Percentiles rank a stretch among this genome's conserved stretches.
Conservation (phyloP, 1,140 invertebrate species). For the Papilio aristodemus region DNA sequence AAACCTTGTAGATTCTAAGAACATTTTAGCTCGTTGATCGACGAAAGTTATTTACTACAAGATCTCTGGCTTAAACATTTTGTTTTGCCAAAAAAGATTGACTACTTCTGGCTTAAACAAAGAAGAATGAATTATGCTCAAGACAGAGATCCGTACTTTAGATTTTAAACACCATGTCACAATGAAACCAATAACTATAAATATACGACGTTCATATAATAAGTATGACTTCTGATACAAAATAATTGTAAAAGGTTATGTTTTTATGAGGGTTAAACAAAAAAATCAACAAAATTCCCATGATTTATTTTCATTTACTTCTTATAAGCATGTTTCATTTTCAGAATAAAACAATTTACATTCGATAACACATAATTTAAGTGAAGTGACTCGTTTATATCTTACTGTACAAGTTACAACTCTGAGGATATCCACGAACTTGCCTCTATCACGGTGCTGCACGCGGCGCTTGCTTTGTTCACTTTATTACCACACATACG, state of each 20-base stretch:
- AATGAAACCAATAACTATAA: no score
- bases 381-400: slow-evolving; percentile 71
- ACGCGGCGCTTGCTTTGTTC: slow-evolving; percentile 35
- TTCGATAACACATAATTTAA: slow-evolving; percentile 78
- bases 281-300: slow-evolving; percentile 73
- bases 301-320: slow-evolving; percentile 79
- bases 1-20: neutral
- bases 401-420: slow-evolving; percentile 63
- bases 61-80: no score
- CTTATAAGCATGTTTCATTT: slow-evolving; percentile 78
- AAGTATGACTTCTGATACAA: no score
- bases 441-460: slow-evolving; percentile 47
- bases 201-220: no score
- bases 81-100: no score
- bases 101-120: no score
- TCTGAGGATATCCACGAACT: slow-evolving; percentile 41
- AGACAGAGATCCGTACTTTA: no score
- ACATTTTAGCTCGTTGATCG: no score
- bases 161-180: no score
- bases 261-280: slow-evolving; percentile 42
- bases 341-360: slow-evolving; percentile 78
- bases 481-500: slow-evolving; percentile 40
- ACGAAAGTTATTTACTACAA: no score
- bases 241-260: slow-evolving; percentile 1
- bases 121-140: no score